Evolutionary conservation across 2,113 vertebrate genomes (phyloP), one percentile per base, ranked within the genome.

Genomic region (Monopterus albus): DNA sequence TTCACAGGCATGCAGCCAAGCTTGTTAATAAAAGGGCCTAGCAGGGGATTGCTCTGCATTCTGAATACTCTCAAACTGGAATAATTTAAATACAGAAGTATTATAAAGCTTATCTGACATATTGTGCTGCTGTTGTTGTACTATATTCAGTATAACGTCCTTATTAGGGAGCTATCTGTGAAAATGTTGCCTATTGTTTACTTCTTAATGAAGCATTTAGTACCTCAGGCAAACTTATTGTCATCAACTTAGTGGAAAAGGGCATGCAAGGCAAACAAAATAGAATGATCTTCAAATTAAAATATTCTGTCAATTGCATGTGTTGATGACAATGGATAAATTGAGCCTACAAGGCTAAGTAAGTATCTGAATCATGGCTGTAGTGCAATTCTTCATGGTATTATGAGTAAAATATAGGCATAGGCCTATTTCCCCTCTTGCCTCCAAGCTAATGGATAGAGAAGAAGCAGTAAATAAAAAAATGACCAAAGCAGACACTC

Each of bases 1-100:
- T 87, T 82, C 60, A 64, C 63, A 67, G 91, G 83, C 78, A 23
- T 28, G 64, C 79, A 83, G 88, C 85, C 90, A 90, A 88, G 75
- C 78, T 84, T 81, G 76, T 63, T 82, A 90, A 82, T 82, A 73
- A 85, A 83, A 85, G 39, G 57, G 31, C 55, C 78, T 51, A 59
- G 53, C 43, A 58, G 63, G 39, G 45, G 9, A 75, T 40, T 86
- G 73, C 67, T 58, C 57, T 79, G 79, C 68, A 72, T 88, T 86
- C 71, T 60, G 74, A 88, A 39, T 52, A 53, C 57, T 39, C 50
- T 58, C 57, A 71, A 36, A 79, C 81, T 78, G 83, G 61, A 78
- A 81, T 86, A 71, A 90, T 86, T 87, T 65, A 63, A 86, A 79
- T 81, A 39, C 23, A 68, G 14, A 38, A 36, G 52, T 40, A 68